These are phyloP conservation scores for Aphodius granarius DNA, from an alignment of 2,888 invertebrate genomes.

Conservation along the genomic window DNA sequence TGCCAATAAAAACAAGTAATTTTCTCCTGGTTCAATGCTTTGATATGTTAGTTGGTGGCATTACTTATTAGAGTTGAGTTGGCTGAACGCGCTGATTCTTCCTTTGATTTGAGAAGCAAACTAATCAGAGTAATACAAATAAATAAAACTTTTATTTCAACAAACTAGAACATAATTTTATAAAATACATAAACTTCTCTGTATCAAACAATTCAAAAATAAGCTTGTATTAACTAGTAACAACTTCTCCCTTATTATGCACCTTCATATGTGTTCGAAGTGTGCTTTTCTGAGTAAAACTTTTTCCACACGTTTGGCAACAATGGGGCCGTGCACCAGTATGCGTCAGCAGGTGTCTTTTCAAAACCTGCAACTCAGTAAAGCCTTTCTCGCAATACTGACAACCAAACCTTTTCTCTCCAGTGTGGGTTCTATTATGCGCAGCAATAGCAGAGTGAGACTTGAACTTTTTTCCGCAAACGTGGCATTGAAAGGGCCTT, in stretches of 20 bases:
- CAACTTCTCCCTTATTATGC: neutral
- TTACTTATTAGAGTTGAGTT: too few relatives aligned
- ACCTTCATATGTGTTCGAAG: slow-evolving; percentile 6
- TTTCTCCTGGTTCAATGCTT: too few relatives aligned
- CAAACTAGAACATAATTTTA: too few relatives aligned
- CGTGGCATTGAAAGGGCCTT: slow-evolving; percentile 41
- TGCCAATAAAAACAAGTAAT: too few relatives aligned
- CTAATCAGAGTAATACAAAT: too few relatives aligned
- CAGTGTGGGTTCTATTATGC: slow-evolving; percentile 42
- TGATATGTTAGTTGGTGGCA: too few relatives aligned
- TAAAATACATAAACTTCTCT: too few relatives aligned
- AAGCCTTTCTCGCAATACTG: slow-evolving; percentile 41
- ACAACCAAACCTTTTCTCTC: slow-evolving; percentile 41
- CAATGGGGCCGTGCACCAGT: slow-evolving; percentile 42
- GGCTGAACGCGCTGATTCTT: too few relatives aligned
- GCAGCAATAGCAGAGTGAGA: slow-evolving; percentile 40
- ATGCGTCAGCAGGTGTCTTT: slow-evolving; percentile 39
- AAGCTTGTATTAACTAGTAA: neutral
- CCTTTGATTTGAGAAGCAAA: too few relatives aligned
- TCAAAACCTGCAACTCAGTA: slow-evolving; percentile 39
- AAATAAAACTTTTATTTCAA: too few relatives aligned
- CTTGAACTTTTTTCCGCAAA: slow-evolving; percentile 42
- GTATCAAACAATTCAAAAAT: neutral
- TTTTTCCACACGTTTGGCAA: slow-evolving; percentile 31
- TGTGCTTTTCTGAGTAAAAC: slow-evolving; percentile 26